Base-by-base conservation (phyloP, 2,888 invertebrate species). In the Dryococelus australis region DNA sequence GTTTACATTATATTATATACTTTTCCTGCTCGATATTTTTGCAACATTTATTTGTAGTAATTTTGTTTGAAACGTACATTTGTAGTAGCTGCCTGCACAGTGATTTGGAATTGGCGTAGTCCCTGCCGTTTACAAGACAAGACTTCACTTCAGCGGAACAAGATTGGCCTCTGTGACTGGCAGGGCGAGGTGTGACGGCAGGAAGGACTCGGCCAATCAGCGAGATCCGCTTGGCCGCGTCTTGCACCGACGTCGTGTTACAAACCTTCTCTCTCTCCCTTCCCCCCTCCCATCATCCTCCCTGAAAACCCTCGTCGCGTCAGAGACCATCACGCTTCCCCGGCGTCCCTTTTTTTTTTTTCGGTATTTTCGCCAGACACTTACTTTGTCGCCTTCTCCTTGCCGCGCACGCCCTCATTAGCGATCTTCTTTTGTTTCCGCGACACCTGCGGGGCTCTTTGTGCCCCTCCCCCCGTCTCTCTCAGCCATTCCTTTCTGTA, bases 341-440 rank as follows among this genome's bases (percentile, higher is more conserved):
- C n/a, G 65, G 65, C 65, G 65, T n/a, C 65, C 65, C 65, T 65
- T n/a, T 65, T n/a, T n/a, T 65, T 65, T n/a, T 65, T n/a, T n/a
- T 65, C 65, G 65, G 65, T 65, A 65, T 65, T n/a, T n/a, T 8
- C 65, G 65, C 65, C 65, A 65, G 65, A 65, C 65, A 65, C 65
- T 65, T 65, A 65, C 65, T 65, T 65, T 65, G 65, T n/a, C 65
- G 65, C 65, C 65, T 20, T n/a, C 65, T 65, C 24, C 65, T 16
- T n/a, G 65, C 65, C 65, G 65, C 65, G 65, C n/a, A 8, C 51
- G 65, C 65, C 65, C 65, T 65, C 65, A 65, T 65, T 65, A 65
- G 65, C 65, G 65, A 65, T 65, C 65, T 65, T 65, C 65, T 65
- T 65, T 65, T 65, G 65, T 65, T 65, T 65, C 65, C 65, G 65